These are phyloP conservation scores for Fopius arisanus DNA, from an alignment of 1,140 invertebrate genomes.

Conservation along the genomic window DNA sequence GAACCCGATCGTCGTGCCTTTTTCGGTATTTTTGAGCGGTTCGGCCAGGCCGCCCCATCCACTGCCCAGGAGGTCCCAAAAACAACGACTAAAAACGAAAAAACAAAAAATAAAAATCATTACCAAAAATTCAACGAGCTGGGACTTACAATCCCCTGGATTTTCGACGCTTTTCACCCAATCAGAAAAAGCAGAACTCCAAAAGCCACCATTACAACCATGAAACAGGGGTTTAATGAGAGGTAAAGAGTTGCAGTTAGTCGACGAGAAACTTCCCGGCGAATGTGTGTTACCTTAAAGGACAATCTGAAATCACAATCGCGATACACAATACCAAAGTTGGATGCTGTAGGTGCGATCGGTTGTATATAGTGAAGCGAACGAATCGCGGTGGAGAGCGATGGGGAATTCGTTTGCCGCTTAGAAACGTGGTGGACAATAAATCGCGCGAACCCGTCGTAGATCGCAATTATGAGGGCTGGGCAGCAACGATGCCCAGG, in stretches of 20 bases:
- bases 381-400: not conserved
- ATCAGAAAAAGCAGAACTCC: not conserved
- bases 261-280: not conserved
- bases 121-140: not conserved
- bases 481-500: not conserved
- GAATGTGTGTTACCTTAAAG: slow-evolving; percentile 20
- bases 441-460: slow-evolving; percentile 33
- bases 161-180: not conserved
- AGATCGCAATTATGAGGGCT: slow-evolving; percentile 36
- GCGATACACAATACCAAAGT: slow-evolving; percentile 14
- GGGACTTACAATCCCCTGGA: not conserved
- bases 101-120: not conserved
- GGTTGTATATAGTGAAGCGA: not conserved
- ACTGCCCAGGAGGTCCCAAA: not conserved
- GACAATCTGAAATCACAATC: slow-evolving; percentile 22
- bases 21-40: not conserved
- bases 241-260: not conserved
- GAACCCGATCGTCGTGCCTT: not conserved
- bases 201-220: not conserved
- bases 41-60: not conserved
- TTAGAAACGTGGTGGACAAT: slow-evolving; percentile 21
- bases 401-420: slow-evolving; percentile 27
- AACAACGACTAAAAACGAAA: not conserved
- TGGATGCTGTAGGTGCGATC: slow-evolving; percentile 21
- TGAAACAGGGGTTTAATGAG: not conserved